Evolutionary conservation across 2,797 vertebrate genomes (phyloP), one percentile per base, ranked within the genome.

Genomic region (Hydrophis major): DNA sequence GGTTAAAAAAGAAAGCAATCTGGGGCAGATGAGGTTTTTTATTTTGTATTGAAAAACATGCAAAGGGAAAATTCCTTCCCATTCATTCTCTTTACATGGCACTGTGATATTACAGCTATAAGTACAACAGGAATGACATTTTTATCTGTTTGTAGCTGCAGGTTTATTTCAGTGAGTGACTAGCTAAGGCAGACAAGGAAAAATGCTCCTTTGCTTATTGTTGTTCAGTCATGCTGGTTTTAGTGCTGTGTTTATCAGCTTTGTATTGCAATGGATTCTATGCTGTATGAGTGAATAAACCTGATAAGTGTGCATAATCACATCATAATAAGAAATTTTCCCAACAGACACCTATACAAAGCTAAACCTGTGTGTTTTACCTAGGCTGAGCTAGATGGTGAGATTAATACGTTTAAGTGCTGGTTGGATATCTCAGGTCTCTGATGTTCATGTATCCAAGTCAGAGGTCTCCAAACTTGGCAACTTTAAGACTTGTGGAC

Each of bases 181-280:
- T 61, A 60, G 27, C 14, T 66, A 88, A 4, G 0, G 37, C 88
- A 63, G 56, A 1, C 50, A 56, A 78, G 2, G 57, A 93, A 8
- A 0, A 8, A 12, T 42, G 74, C 47, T 92, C 22, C 60, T 42
- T 0, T 57, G 0, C 0, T 0, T 66, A 74, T 93, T 91, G 87
- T 55, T 13, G 53, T n/a, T 20, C 32, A 14, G 60, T 87, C 42
- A 90, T 57, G 92, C 53, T 66, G 95, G 56, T 55, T 89, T 90
- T 0, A 0, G 3, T 69, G 42, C 10, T 91, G 86, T 89, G 60
- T 94, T 88, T 94, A 92, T 37, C 83, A 91, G 20, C 0, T 0
- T 0, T 0, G 37, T 28, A 14, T 28, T 27, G 60, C n/a, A 32
- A 88, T 93, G 94, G 93, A 91, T 4, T 22, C 91, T 69, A 93